Base-by-base conservation (phyloP, 1,140 invertebrate genomes). In the Cryptotermes secundus region DNA sequence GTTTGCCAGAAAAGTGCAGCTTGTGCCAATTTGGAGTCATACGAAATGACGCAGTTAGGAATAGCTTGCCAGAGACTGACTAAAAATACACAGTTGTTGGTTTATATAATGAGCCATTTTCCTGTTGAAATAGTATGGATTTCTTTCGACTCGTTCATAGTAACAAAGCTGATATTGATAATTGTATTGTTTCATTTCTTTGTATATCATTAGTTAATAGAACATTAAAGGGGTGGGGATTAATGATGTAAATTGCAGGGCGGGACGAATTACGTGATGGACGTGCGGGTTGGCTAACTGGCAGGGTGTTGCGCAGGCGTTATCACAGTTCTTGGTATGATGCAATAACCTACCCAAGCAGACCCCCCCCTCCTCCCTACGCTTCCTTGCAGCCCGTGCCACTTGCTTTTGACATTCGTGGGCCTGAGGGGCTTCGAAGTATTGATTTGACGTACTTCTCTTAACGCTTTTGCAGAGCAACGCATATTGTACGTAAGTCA, bases 271-370 rank as follows among this genome's bases (percentile, higher is more conserved):
- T 72, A 31, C 59, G n/a, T 72, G 59, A 72, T 72, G n/a, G 26
- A n/a, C 59, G 59, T 72, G 59, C 59, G 59, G 59, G 59, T 72
- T 72, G 59, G 59, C 59, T 72, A 72, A 72, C 59, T 72, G 2
- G n/a, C 59, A 72, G 59, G 59, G n/a, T 72, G 26, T 72, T 72
- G 59, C 59, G 59, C 59, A 72, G 26, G 59, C 59, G 59, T 72
- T 31, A n/a, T 72, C 26, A 19, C 45, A 72, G 59, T 31, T 72
- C 59, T 26, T 72, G 26, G 9, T 26, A 72, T 72, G 59, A 72
- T 72, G 59, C 59, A 72, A 72, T 72, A 72, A 72, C 59, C 6
- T 49, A 49, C 14, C 45, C 16, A 1, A 49, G 45, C 14, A 49
- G 14, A 38, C 45, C 16, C 45, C 16, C 45, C 45, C 16, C 45